These are phyloP conservation scores for Alosa sapidissima DNA, from an alignment of 2,797 vertebrate species.

Conservation along the genomic window DNA sequence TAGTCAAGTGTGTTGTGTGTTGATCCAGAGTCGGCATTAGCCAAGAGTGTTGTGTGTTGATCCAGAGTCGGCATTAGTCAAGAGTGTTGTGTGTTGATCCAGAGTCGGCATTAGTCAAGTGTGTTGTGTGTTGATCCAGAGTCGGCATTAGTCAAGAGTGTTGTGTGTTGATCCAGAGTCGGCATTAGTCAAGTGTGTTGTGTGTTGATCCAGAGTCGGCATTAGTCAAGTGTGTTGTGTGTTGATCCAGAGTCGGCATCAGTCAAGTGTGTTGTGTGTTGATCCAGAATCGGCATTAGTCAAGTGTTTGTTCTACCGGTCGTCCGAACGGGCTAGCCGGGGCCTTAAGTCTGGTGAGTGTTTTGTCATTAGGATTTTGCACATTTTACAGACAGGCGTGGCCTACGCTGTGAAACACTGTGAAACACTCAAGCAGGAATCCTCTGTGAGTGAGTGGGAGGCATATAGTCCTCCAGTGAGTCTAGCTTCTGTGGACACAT, in stretches of 20 bases:
- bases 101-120: no score
- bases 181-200: no score
- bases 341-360: background rate
- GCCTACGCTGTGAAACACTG: background rate
- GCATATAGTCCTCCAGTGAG: background rate
- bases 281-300: background rate
- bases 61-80: no score
- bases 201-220: no score
- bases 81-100: no score
- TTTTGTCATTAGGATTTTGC: background rate
- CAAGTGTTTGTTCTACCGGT: background rate
- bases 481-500: background rate
- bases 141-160: background rate
- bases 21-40: background rate
- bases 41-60: no score
- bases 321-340: background rate
- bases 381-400: background rate
- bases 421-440: no score
- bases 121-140: no score
- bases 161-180: no score
- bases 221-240: no score
- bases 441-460: background rate
- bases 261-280: background rate
- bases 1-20: background rate
- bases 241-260: no score